These are phyloP conservation scores for Philereme transversata DNA, from an alignment of 2,888 invertebrate species.

Conservation along the genomic window DNA sequence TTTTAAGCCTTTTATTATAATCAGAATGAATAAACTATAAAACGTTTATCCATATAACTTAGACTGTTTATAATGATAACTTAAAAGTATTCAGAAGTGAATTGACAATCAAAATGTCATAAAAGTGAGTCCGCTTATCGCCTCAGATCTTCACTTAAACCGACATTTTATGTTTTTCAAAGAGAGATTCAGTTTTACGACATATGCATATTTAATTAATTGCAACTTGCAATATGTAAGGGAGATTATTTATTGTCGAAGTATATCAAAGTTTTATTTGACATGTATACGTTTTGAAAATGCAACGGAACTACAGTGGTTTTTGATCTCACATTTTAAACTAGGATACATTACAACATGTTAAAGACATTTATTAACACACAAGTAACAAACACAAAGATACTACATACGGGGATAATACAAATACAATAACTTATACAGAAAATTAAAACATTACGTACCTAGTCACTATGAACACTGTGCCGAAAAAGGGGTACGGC, in stretches of 20 bases:
- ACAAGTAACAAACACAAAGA: too few species aligned
- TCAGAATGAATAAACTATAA: conserved; percentile 25
- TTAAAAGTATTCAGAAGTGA: conserved; percentile 29
- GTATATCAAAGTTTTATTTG: conserved; percentile 46
- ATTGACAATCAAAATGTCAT: conserved; percentile 34
- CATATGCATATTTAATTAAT: conserved; percentile 61
- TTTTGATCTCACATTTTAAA: conserved; percentile 9
- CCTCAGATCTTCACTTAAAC: conserved; percentile 35
- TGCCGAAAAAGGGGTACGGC: too few species aligned
- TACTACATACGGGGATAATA: too few species aligned
- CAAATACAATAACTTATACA: too few species aligned
- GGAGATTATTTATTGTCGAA: conserved; percentile 48
- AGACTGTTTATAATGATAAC: conserved; percentile 28
- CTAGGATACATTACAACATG: too few species aligned
- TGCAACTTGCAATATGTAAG: conserved; percentile 46
- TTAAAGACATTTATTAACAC: too few species aligned
- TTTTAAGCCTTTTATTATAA: conserved; percentile 8
- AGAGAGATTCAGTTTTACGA: conserved; percentile 54
- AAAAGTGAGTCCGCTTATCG: conserved; percentile 34
- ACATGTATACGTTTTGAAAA: conserved; percentile 33
- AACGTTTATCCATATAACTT: conserved; percentile 26
- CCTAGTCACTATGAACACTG: too few species aligned
- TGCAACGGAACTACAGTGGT: conserved; percentile 17
- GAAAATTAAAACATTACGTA: too few species aligned
- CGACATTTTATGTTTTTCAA: conserved; percentile 41